A percentile compares a stretch with the other conserved stretches of the same genome.
Conservation (phyloP, 2,888 invertebrate species). For the Limnephilus rhombicus region DNA sequence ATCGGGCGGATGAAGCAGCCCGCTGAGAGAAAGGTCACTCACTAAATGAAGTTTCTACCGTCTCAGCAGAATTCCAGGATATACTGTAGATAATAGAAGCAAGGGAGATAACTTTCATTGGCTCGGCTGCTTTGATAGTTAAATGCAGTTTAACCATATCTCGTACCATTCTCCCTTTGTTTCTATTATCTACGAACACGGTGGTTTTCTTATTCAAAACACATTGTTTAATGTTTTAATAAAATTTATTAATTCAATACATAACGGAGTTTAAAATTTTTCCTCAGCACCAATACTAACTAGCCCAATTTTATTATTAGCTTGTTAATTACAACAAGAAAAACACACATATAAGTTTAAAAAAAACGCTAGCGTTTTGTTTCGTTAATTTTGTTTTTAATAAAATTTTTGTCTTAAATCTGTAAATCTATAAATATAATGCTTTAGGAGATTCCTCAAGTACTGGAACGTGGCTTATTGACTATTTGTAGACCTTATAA, state of each 20-base stretch:
- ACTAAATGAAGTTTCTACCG: not conserved
- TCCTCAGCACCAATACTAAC: constrained; percentile 1
- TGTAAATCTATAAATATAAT: not conserved
- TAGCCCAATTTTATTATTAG: not conserved
- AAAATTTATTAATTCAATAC: not conserved
- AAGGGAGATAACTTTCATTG: too few relatives aligned
- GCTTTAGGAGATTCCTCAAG: not conserved
- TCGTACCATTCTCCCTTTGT: too few relatives aligned
- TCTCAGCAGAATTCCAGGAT: not conserved
- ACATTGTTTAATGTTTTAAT: not conserved
- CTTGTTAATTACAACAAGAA: not conserved
- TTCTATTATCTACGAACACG: not conserved
- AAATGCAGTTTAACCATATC: too few relatives aligned
- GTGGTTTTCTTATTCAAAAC: not conserved
- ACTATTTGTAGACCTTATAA: not conserved
- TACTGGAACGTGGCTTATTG: not conserved
- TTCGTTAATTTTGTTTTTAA: not conserved
- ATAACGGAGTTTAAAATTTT: not conserved
- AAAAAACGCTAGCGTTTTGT: not conserved
- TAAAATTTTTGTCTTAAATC: not conserved
- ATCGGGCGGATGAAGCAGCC: not conserved
- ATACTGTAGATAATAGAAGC: too few relatives aligned
- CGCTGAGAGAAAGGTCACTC: not conserved
- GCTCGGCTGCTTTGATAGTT: too few relatives aligned
- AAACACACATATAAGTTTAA: not conserved